These are phyloP conservation scores for Naja naja DNA, from an alignment of 2,113 vertebrate genomes.

Conservation along the genomic window DNA sequence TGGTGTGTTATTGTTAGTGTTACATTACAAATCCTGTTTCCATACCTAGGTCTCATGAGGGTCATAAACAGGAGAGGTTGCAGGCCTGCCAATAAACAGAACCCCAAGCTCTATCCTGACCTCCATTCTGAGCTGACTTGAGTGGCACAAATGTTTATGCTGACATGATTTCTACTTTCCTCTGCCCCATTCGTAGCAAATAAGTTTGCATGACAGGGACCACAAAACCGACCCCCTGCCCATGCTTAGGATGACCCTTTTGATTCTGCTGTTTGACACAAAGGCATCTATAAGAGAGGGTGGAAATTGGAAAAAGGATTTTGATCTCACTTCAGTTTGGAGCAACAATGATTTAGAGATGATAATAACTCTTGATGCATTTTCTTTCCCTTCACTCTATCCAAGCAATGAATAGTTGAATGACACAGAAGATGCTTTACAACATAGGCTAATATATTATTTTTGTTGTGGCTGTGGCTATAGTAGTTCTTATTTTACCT, in stretches of 20 bases:
- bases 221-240: background rate
- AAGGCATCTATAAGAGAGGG: background rate
- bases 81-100: constrained; percentile 75
- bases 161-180: background rate
- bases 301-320: background rate
- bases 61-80: constrained; percentile 69
- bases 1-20: constrained; percentile 74
- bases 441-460: background rate
- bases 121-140: constrained; percentile 17
- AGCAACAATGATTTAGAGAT: background rate
- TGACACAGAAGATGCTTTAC: background rate
- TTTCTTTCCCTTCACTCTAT: background rate
- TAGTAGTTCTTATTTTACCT: background rate
- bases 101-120: constrained; percentile 53
- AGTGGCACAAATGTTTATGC: constrained; percentile 2
- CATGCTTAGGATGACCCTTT: background rate
- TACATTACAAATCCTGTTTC: constrained; percentile 75
- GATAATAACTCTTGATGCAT: background rate
- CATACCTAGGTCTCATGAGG: constrained; percentile 67
- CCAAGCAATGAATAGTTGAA: background rate
- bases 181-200: background rate
- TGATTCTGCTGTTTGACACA: background rate
- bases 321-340: background rate
- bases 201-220: background rate
- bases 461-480: background rate